Evolutionary conservation across 2,797 vertebrate genomes (phyloP).

Genomic region (Phoeniculus purpureus): DNA sequence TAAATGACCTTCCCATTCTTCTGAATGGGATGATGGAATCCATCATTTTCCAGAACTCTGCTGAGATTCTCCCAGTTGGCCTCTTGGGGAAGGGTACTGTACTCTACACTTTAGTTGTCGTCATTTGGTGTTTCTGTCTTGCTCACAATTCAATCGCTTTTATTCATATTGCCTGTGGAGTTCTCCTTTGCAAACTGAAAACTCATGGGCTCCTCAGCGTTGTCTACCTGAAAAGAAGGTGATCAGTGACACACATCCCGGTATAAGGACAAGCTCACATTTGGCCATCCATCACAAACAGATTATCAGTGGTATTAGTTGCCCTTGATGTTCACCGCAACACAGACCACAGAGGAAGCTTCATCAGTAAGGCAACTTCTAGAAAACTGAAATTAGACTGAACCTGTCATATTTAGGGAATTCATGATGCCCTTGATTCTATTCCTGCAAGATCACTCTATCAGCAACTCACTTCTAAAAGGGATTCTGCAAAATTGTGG

Average conservation of each 20-base stretch:
- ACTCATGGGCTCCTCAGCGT: background rate
- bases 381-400: background rate
- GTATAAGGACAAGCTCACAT: background rate
- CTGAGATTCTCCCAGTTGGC: background rate
- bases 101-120: background rate
- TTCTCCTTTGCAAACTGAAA: background rate
- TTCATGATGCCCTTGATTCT: background rate
- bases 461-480: background rate
- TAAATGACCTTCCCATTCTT: background rate
- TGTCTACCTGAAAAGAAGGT: background rate
- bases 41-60: background rate
- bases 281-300: background rate
- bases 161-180: background rate
- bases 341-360: background rate
- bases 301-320: background rate
- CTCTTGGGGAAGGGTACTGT: background rate
- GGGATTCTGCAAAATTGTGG: accelerated
- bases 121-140: background rate
- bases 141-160: background rate
- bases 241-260: background rate
- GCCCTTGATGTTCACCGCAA: background rate
- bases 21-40: background rate
- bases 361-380: background rate
- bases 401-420: background rate
- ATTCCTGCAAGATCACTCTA: background rate